phyloP scores from a whole-genome alignment of 2,797 vertebrate species.

The Acanthis flammea region DNA sequence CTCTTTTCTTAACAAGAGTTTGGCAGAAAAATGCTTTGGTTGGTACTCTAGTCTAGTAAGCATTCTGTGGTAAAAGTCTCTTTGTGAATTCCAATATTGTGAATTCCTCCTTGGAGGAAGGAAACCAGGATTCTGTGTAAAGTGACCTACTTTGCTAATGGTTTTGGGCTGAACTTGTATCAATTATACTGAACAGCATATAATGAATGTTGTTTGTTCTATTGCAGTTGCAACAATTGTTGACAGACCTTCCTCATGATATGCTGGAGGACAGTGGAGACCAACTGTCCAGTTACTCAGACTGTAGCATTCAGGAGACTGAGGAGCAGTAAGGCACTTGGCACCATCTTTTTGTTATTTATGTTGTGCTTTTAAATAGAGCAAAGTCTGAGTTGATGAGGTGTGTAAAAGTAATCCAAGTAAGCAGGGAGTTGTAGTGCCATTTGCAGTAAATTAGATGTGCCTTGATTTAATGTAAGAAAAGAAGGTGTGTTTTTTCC shows the following conservation, averaged over 20 bases:
- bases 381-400: background rate
- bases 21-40: background rate
- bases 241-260: conserved; percentile 95
- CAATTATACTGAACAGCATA: background rate
- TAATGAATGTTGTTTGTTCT: background rate
- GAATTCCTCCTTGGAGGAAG: background rate
- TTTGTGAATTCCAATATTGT: background rate
- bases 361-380: background rate
- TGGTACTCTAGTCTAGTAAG: background rate
- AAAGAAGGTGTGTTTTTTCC: background rate
- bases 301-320: conserved; percentile 77
- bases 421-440: background rate
- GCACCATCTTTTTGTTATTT: background rate
- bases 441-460: background rate
- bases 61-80: background rate
- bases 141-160: background rate
- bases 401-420: background rate
- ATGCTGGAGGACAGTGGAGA: conserved; percentile 94
- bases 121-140: background rate
- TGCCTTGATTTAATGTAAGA: background rate
- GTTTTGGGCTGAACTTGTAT: background rate
- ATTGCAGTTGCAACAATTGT: conserved; percentile 88
- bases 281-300: conserved; percentile 82
- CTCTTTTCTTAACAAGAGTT: background rate
- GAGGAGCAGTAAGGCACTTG: conserved; percentile 79